Evolutionary conservation across 2,888 invertebrate genomes (phyloP).

Genomic region (Sinohyriopsis cumingii): DNA sequence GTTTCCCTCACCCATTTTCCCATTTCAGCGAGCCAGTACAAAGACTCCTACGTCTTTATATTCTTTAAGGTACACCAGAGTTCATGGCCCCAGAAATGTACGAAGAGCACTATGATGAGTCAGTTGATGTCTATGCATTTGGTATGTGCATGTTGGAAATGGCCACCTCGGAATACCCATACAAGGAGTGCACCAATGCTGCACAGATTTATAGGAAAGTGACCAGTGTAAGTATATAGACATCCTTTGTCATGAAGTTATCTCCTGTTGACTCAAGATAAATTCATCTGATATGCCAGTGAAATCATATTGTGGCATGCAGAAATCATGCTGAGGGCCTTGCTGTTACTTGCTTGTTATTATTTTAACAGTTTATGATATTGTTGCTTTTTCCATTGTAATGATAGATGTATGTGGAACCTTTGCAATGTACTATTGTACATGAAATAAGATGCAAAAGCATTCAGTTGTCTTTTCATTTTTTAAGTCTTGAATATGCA

Average conservation of each 20-base stretch:
- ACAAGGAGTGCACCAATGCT: constrained; percentile 97
- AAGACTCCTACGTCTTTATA: constrained; percentile 48
- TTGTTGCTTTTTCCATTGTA: too few species aligned
- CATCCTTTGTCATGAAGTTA: not conserved
- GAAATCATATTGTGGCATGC: too few species aligned
- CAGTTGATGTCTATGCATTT: constrained; percentile 99
- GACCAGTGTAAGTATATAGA: constrained; percentile 82
- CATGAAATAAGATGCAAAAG: too few species aligned
- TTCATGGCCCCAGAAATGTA: constrained; percentile 99
- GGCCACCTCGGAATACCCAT: constrained; percentile 99
- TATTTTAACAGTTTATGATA: too few species aligned
- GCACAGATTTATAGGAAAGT: constrained; percentile 99
- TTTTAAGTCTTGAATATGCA: too few species aligned
- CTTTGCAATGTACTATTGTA: too few species aligned
- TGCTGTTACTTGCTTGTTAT: too few species aligned
- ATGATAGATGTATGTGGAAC: too few species aligned
- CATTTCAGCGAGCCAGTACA: constrained; percentile 38
- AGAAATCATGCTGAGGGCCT: too few species aligned
- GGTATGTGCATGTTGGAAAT: constrained; percentile 99
- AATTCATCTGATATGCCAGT: too few species aligned
- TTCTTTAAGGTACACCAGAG: constrained; percentile 85
- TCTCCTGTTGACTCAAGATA: not conserved
- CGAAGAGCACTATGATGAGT: constrained; percentile 99
- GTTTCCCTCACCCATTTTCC: constrained; percentile 31
- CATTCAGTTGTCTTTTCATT: too few species aligned